Evolutionary conservation across 2,888 invertebrate species (phyloP).

Genomic region (Papilio protenor): DNA sequence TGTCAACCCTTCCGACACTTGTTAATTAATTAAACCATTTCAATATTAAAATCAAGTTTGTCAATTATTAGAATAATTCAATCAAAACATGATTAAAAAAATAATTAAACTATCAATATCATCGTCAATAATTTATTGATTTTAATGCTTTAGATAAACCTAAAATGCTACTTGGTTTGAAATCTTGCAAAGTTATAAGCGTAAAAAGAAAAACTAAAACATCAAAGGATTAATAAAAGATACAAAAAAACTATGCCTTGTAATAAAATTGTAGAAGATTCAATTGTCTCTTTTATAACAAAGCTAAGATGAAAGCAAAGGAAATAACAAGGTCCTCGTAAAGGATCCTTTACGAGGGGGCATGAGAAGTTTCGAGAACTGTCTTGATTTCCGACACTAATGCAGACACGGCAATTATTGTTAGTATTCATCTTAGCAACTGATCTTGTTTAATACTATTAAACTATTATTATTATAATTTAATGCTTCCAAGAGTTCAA

Average conservation of each 20-base stretch:
- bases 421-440: not conserved
- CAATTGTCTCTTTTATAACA: conserved; percentile 20
- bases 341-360: conserved; percentile 21
- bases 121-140: too few species aligned
- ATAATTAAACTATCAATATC: too few species aligned
- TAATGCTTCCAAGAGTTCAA: too few species aligned
- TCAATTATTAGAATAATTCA: too few species aligned
- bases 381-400: conserved; percentile 18
- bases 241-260: not conserved
- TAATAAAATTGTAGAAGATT: conserved; percentile 6
- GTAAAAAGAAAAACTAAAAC: not conserved
- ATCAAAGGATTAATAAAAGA: not conserved
- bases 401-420: not conserved
- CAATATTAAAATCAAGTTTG: too few species aligned
- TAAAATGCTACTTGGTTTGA: too few species aligned
- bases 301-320: conserved; percentile 15
- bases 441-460: not conserved
- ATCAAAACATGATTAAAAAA: too few species aligned
- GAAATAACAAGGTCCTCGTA: conserved; percentile 24
- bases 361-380: conserved; percentile 15
- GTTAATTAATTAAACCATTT: too few species aligned
- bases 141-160: too few species aligned
- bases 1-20: too few species aligned
- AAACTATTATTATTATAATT: too few species aligned
- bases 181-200: too few species aligned